Evolutionary conservation across 2,888 invertebrate species (phyloP).

Genomic region (Drosophila austrosaltans): DNA sequence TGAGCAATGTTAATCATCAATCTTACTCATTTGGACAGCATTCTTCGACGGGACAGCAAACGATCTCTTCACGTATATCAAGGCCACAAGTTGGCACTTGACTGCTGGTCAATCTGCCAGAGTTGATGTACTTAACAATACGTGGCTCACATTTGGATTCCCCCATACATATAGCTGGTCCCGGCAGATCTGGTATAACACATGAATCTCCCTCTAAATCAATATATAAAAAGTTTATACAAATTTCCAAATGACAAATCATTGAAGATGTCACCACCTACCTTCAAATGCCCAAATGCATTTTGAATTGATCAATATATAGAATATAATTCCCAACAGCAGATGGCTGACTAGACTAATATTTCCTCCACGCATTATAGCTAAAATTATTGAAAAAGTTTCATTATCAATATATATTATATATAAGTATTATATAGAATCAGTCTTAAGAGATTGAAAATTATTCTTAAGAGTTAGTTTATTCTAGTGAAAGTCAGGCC

Average conservation of each 20-base stretch:
- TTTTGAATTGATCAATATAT: slow-evolving; percentile 2
- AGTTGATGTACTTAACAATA: slow-evolving; percentile 50
- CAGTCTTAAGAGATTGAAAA: too few species aligned
- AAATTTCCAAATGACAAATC: too few species aligned
- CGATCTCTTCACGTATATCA: slow-evolving; percentile 59
- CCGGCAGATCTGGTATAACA: slow-evolving; percentile 28
- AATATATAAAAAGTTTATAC: too few species aligned
- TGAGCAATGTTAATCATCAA: slow-evolving; percentile 3
- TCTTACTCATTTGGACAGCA: slow-evolving; percentile 48
- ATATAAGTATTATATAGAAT: too few species aligned
- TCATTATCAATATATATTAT: too few species aligned
- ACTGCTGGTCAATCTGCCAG: slow-evolving; percentile 35
- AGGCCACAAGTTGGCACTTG: slow-evolving; percentile 74
- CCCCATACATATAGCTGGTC: slow-evolving; percentile 52
- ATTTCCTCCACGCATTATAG: not conserved
- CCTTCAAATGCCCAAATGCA: slow-evolving; percentile 20
- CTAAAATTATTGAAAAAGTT: not conserved
- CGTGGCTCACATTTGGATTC: slow-evolving; percentile 57
- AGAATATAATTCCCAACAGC: slow-evolving; percentile 1
- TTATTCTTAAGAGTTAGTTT: too few species aligned
- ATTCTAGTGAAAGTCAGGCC: too few species aligned
- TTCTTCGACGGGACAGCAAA: slow-evolving; percentile 72
- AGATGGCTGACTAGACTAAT: slow-evolving; percentile 9
- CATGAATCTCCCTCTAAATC: slow-evolving; percentile 57
- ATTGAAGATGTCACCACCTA: not conserved